Conservation (phyloP, 2,113 vertebrate species). For the Centropristis striata region DNA sequence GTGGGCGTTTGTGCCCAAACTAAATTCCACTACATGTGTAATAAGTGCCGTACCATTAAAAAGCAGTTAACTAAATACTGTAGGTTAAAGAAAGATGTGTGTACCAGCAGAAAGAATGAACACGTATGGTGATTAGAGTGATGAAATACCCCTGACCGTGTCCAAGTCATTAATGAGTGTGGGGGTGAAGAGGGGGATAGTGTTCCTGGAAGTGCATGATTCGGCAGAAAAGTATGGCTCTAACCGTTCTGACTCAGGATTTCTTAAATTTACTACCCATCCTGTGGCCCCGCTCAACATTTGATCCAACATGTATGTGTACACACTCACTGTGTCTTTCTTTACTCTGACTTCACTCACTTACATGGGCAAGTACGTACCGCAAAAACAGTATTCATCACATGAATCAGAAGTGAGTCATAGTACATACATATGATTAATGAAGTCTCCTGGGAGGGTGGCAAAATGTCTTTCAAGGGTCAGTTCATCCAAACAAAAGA, state of each 20-base stretch:
- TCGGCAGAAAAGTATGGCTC: slow-evolving; percentile 74
- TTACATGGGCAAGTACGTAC: neutral
- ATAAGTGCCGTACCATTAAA: slow-evolving; percentile 42
- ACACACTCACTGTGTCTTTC: slow-evolving; percentile 33
- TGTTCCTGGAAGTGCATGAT: slow-evolving; percentile 81
- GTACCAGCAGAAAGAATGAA: slow-evolving; percentile 17
- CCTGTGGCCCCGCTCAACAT: slow-evolving; percentile 5
- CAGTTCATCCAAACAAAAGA: neutral
- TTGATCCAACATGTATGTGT: neutral
- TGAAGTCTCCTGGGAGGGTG: neutral
- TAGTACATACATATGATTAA: neutral
- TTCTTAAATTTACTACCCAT: slow-evolving; percentile 49
- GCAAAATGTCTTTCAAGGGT: neutral
- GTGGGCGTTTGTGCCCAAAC: slow-evolving; percentile 30
- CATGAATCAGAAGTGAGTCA: slow-evolving; percentile 53
- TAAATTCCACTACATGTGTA: slow-evolving; percentile 47
- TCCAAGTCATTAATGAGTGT: slow-evolving; percentile 45
- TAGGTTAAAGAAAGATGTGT: slow-evolving; percentile 7
- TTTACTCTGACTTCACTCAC: slow-evolving; percentile 9
- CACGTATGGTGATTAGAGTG: slow-evolving; percentile 28
- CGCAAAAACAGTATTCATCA: neutral
- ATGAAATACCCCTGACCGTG: slow-evolving; percentile 43
- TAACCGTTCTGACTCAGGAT: slow-evolving; percentile 71
- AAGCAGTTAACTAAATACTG: slow-evolving; percentile 31
- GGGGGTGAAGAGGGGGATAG: slow-evolving; percentile 40